phyloP scores from a whole-genome alignment of 2,888 invertebrate genomes.

The Ectemnius lituratus region DNA sequence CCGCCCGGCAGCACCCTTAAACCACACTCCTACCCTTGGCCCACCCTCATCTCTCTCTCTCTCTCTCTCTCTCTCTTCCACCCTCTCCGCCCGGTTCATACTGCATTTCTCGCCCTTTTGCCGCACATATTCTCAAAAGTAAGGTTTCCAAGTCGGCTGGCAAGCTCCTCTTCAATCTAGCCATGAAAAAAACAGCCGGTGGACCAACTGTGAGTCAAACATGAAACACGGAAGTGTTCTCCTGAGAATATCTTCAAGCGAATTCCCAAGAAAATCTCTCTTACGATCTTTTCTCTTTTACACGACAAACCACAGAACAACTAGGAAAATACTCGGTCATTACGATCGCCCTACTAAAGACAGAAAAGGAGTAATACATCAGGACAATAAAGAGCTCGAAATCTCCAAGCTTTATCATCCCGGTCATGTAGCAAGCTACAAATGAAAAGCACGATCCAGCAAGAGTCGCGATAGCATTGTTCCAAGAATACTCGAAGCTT shows the following conservation, averaged over 20 bases:
- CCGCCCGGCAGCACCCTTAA: conserved; percentile 16
- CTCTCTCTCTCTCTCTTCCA: too few relatives aligned
- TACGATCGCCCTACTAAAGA: not conserved
- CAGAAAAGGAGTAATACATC: not conserved
- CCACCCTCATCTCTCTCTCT: conserved; percentile 16
- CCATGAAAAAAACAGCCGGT: not conserved
- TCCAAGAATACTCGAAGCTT: conserved; percentile 2
- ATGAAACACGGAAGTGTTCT: not conserved
- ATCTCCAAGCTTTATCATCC: not conserved
- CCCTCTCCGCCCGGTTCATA: too few relatives aligned
- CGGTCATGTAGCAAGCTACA: not conserved
- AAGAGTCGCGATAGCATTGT: not conserved
- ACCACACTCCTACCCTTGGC: conserved; percentile 12
- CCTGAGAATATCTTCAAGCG: not conserved
- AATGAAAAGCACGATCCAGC: not conserved
- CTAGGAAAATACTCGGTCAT: not conserved
- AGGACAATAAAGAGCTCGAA: not conserved
- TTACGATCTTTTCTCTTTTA: too few relatives aligned
- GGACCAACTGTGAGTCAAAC: not conserved
- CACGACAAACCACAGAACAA: not conserved
- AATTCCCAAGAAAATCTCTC: not conserved
- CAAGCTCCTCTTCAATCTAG: not conserved
- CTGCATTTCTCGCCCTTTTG: not conserved
- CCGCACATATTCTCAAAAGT: too few relatives aligned
- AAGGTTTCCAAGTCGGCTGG: not conserved